Evolutionary conservation across 2,113 vertebrate genomes (phyloP).

Genomic region (Serilophus lunatus): DNA sequence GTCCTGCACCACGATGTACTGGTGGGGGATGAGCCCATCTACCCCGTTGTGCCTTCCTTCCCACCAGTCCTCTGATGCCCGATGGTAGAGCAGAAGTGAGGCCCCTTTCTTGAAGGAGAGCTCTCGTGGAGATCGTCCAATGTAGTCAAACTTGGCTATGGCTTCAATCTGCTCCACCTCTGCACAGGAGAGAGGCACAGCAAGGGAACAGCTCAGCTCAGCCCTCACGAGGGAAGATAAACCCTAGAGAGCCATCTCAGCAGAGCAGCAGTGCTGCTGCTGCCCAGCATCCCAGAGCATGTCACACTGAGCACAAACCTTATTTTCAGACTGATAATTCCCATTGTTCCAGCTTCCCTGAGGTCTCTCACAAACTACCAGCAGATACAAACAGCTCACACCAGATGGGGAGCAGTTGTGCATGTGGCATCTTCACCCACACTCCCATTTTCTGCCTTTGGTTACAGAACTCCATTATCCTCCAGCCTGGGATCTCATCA

Average conservation of each 20-base stretch:
- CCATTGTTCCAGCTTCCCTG: neutral
- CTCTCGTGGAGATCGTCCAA: conserved; percentile 89
- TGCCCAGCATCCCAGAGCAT: neutral
- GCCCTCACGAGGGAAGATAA: neutral
- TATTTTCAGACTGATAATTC: neutral
- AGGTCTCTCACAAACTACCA: neutral
- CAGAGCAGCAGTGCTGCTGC: neutral
- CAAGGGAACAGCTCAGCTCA: neutral
- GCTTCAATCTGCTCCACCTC: conserved; percentile 98
- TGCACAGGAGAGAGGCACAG: conserved; percentile 58
- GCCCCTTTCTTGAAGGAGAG: conserved; percentile 98
- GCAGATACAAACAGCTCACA: neutral
- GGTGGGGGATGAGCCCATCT: conserved; percentile 96
- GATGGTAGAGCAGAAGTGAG: conserved; percentile 91
- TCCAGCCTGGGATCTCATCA: neutral
- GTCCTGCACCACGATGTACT: conserved; percentile 98
- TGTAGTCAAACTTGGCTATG: conserved; percentile 98
- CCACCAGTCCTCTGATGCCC: conserved; percentile 98
- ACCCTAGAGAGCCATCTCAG: neutral
- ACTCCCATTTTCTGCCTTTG: neutral
- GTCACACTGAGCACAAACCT: neutral
- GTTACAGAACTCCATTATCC: neutral
- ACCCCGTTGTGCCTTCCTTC: conserved; percentile 95
- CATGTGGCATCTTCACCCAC: neutral
- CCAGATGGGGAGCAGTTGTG: neutral